phyloP scores from a whole-genome alignment of 2,113 vertebrate genomes.

The Ceyx melanurus region DNA sequence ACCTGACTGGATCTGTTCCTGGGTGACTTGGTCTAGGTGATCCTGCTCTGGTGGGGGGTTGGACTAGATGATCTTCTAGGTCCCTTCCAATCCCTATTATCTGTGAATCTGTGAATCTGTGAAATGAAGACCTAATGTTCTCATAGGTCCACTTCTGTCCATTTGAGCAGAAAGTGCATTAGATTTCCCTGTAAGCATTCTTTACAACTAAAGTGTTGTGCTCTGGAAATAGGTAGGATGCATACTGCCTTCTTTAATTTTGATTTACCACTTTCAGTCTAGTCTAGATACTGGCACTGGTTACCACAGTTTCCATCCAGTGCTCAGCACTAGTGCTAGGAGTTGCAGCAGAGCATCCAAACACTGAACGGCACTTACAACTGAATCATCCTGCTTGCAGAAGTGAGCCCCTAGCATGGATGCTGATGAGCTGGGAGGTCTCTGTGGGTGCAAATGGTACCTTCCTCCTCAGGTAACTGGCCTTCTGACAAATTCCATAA shows the following conservation, averaged over 20 bases:
- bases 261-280: not conserved
- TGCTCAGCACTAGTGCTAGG: too few species aligned
- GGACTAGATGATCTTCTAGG: too few species aligned
- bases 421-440: not conserved
- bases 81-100: too few species aligned
- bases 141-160: not conserved
- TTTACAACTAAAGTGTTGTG: not conserved
- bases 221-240: not conserved
- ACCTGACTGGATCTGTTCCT: too few species aligned
- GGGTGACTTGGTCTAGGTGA: too few species aligned
- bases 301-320: too few species aligned
- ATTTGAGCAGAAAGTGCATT: not conserved
- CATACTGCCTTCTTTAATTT: not conserved
- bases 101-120: too few species aligned
- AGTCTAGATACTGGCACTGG: too few species aligned
- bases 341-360: too few species aligned
- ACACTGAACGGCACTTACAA: too few species aligned
- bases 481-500: not conserved
- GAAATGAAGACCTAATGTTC: not conserved
- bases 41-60: too few species aligned
- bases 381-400: too few species aligned
- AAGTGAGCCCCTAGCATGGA: not conserved
- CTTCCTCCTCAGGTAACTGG: not conserved
- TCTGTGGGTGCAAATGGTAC: rapidly evolving
- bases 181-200: not conserved